Conservation (phyloP, 2,888 invertebrate genomes). For the Torymus texanus region DNA sequence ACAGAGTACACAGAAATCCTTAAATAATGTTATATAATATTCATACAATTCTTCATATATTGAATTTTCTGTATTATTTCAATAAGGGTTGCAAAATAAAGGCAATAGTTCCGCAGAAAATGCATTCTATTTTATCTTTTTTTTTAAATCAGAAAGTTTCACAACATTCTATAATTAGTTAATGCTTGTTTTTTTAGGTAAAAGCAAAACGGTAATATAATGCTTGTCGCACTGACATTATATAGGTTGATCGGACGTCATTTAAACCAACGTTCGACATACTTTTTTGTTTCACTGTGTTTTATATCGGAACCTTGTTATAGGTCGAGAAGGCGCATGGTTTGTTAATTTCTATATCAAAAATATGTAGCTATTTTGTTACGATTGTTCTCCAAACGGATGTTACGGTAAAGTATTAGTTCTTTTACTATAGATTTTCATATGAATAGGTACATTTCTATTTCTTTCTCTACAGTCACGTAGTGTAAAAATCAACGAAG, state of each 20-base stretch:
- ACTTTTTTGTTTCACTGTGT: conserved; percentile 33
- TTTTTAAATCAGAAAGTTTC: conserved; percentile 47
- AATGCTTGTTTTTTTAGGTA: conserved; percentile 50
- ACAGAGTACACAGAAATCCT: no score
- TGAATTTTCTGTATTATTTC: neutral
- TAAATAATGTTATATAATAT: no score
- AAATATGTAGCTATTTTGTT: conserved; percentile 53
- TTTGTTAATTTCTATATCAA: conserved; percentile 57
- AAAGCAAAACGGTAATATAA: conserved; percentile 50
- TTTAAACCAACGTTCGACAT: conserved; percentile 21
- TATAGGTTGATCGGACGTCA: conserved; percentile 45
- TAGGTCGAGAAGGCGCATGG: conserved; percentile 56
- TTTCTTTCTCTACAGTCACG: conserved; percentile 38
- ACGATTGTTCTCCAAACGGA: conserved; percentile 51
- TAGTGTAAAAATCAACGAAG: conserved; percentile 43
- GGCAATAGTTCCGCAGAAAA: conserved; percentile 34
- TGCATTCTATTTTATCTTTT: conserved; percentile 50
- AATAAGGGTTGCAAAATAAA: conserved; percentile 34
- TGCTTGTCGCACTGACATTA: conserved; percentile 42
- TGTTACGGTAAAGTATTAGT: conserved; percentile 40
- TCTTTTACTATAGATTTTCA: conserved; percentile 34
- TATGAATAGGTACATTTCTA: conserved; percentile 20
- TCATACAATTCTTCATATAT: neutral
- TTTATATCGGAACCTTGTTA: conserved; percentile 45
- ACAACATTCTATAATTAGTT: conserved; percentile 53